Base-by-base conservation (phyloP, 2,888 invertebrate species). In the Eupithecia subfuscata region DNA sequence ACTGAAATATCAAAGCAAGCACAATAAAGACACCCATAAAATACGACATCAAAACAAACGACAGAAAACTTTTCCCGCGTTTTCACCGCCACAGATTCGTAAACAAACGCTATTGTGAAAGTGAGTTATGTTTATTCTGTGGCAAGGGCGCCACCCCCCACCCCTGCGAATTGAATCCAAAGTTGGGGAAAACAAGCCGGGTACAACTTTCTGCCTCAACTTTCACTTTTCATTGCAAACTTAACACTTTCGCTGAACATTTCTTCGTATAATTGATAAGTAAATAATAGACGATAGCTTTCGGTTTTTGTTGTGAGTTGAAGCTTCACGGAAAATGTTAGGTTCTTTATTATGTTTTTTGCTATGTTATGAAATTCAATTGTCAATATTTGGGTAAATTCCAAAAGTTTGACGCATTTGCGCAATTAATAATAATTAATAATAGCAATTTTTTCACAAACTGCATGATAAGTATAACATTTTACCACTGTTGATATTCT, bases 111-210 rank as follows among this genome's bases (percentile, higher is more conserved):
- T 83, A 85, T 85, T 87, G 87, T 86, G 14, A 6, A 40, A 14
- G 82, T 82, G 73, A 22, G 43, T 68, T 6, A 14, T 64, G 11
- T 67, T 45, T 69, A 69, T 52, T 52, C 69, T 69, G 52, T 69
- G 69, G 84, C 76, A 81, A 80, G 79, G 83, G 77, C 74, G 80
- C 84, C 83, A 80, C 77, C 81, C 73, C 83, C 85, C 82, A 85
- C 89, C 85, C 89, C 89, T 80, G 86, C 88, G 88, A 91, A 93
- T 92, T 90, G 92, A 90, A 92, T 91, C 86, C 87, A 87, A 92
- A 93, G 90, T 94, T 92, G 85, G 82, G 84, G 90, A 89, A 89
- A 94, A 94, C 94, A 94, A 93, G 92, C 91, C 89, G 78, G 84
- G 22, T 84, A 82, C 87, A 93, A 94, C 91, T 93, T 94, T 91